Conservation (phyloP, 2,113 vertebrate species). For the Bubo bubo region DNA sequence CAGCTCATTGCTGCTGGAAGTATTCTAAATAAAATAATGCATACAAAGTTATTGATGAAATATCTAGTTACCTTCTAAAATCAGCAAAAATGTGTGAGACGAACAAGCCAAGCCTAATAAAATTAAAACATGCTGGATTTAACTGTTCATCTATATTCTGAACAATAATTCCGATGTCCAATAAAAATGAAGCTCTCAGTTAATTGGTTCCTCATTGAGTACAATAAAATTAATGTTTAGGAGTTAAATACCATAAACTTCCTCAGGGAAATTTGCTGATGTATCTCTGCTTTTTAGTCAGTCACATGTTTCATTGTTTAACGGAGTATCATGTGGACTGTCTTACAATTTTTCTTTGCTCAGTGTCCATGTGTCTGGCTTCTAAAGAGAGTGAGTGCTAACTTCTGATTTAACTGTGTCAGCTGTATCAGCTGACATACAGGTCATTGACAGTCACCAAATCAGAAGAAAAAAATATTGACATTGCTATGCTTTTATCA, state of each 20-base stretch:
- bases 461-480: conserved; percentile 30
- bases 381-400: conserved; percentile 39
- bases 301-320: conserved; percentile 75
- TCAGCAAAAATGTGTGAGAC: conserved; percentile 48
- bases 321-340: conserved; percentile 62
- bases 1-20: conserved; percentile 26
- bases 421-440: conserved; percentile 62
- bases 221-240: conserved; percentile 79
- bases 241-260: conserved; percentile 75
- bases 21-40: conserved; percentile 57
- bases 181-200: conserved; percentile 67
- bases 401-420: conserved; percentile 66
- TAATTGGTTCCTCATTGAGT: conserved; percentile 70
- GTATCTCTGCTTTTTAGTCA: conserved; percentile 64
- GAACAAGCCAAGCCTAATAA: conserved; percentile 67
- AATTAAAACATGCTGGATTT: conserved; percentile 69
- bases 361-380: conserved; percentile 28
- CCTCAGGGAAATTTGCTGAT: conserved; percentile 71
- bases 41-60: conserved; percentile 56
- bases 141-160: conserved; percentile 53
- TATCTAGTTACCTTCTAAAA: conserved; percentile 66
- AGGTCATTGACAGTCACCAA: conserved; percentile 38
- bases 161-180: conserved; percentile 56
- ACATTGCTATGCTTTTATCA: conserved; percentile 40
- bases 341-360: conserved; percentile 43